Base-by-base conservation (phyloP, 2,888 invertebrate species). In the Bimastos eiseni region DNA sequence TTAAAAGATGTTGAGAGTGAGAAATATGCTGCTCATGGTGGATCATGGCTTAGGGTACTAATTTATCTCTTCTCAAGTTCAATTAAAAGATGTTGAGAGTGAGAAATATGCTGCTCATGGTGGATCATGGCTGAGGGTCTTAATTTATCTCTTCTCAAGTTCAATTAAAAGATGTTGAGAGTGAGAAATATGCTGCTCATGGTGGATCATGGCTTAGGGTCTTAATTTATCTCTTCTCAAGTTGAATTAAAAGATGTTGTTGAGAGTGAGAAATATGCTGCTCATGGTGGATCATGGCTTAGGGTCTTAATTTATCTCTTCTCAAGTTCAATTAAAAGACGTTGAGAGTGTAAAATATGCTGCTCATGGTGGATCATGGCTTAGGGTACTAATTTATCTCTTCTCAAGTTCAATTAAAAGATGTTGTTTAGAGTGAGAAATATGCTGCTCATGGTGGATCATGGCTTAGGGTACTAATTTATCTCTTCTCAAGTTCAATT, bases 311-410 rank as follows among this genome's bases (percentile, higher is more conserved):
- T 89, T 90, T 15, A 17, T 11, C 83, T 83, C 5, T 49, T 70
- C 24, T 49, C n/a, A 34, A 33, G 70, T 90, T 89, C 19, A 11
- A 21, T 34, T 90, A 19, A 38, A 36, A 55, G 70, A 33, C n/a
- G 36, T 5, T 4, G 38, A 83, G 49, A 49, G 17, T 49, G 49
- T n/a, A 30, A 70, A n/a, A 30, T 70, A 8, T 49, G 49, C 49
- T n/a, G n/a, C n/a, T n/a, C n/a, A n/a, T n/a, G n/a, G n/a, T 95
- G 99, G 99, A 93, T 99, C 99, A 94, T 99, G 99, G 99, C 97
- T 99, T 96, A 99, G 99, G 95, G 96, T 96, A 83, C 33, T 30
- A 41, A 91, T 89, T 90, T 15, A 17, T 11, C 83, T 83, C 5
- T 49, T 70, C 24, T 49, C n/a, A 34, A 33, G 70, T 90, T 89